Evolutionary conservation across 2,113 vertebrate species (phyloP), one percentile per base, ranked within the genome.

Genomic region (Cryptotis parvus): DNA sequence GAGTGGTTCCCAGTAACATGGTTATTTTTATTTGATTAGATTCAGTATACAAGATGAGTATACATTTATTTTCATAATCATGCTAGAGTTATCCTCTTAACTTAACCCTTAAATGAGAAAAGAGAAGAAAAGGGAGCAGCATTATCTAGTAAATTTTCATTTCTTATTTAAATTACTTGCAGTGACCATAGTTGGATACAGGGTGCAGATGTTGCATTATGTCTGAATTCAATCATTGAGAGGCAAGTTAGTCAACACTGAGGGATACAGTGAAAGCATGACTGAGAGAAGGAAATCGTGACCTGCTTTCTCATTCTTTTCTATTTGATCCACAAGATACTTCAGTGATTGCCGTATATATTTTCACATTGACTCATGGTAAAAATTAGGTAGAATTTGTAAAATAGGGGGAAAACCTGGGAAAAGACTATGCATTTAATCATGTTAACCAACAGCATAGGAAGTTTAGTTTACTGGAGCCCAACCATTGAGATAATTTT

Each of bases 101-200:
- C 84, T 91, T 68, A 91, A 39, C 8, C 89, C 81, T 78, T 91
- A 66, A 95, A 49, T 10, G 45, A 61, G 58, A 61, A 29, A 65
- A 29, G 27, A 29, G 31, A 65, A 65, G 29, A 5, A 31, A 9
- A 29, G 7, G 22, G 63, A 65, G 26, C 26, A 65, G 63, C 63
- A 29, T 65, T 29, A 29, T 12, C 78, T 9, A 52, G 45, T 81
- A 89, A 80, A 37, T 76, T 65, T 68, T 45, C 79, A 29, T 63
- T 76, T 74, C 87, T 91, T 79, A 77, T 63, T 84, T 76, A 90
- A 77, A 68, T 84, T 35, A 39, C 76, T 85, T 90, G 10, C 58
- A 58, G 22, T 41, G 33, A 4, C 2, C 7, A 22, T 26, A 78
- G 41, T 8, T 4, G 49, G 91, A 45, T 73, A 4, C 15, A 12